A percentile compares a stretch with the other conserved stretches of the same genome.
Conservation (phyloP, 2,888 invertebrate species). For the Cheilosia vernalis region DNA sequence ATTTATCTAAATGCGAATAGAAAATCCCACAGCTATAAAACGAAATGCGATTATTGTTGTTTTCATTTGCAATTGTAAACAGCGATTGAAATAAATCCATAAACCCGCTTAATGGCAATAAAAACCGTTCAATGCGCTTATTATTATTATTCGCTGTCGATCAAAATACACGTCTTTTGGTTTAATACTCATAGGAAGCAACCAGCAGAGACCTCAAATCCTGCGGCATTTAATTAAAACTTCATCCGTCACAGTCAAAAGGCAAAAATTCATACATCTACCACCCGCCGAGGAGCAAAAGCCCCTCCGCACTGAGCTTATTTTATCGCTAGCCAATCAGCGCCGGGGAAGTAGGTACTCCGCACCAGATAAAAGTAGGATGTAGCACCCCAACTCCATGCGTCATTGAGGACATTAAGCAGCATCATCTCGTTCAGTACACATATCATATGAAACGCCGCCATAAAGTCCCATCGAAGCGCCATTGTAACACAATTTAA, state of each 20-base stretch:
- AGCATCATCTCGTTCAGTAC: slow-evolving; percentile 35
- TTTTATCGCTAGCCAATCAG: slow-evolving; percentile 32
- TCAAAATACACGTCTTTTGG: not conserved
- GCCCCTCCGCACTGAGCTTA: slow-evolving; percentile 21
- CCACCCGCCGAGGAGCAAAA: not conserved
- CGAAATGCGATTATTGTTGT: slow-evolving; percentile 7
- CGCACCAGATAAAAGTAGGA: slow-evolving; percentile 12
- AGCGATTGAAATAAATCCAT: slow-evolving; percentile 41
- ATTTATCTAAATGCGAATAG: not conserved
- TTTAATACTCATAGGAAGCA: not conserved
- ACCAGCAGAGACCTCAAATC: not conserved
- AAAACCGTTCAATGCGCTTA: slow-evolving; percentile 4
- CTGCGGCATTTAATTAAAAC: slow-evolving; percentile 58
- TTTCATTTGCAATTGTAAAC: slow-evolving; percentile 19
- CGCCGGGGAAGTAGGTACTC: not conserved
- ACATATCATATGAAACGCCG: slow-evolving; percentile 27
- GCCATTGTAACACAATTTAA: slow-evolving; percentile 49
- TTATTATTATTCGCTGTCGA: slow-evolving; percentile 23
- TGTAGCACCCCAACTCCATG: not conserved
- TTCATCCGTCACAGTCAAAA: slow-evolving; percentile 56
- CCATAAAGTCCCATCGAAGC: slow-evolving; percentile 33
- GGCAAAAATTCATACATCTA: slow-evolving; percentile 16
- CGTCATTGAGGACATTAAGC: slow-evolving; percentile 44
- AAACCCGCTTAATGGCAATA: slow-evolving; percentile 40
- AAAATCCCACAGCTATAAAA: slow-evolving; percentile 1